Base-by-base conservation (phyloP, 1,140 invertebrate species). In the Gonatopus flavifemur region DNA sequence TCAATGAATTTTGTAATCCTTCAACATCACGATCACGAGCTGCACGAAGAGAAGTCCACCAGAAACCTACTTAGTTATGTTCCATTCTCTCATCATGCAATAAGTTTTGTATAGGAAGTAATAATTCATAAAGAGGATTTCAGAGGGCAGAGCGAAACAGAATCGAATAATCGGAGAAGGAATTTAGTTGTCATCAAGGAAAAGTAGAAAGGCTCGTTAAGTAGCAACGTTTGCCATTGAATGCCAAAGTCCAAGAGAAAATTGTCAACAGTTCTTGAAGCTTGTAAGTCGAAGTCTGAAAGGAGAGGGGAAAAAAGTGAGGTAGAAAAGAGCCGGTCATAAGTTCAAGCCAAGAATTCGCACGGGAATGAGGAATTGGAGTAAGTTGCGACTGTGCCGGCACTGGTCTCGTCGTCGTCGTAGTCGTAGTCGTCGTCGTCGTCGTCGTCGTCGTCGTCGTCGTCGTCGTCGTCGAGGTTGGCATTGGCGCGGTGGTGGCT, bases 351-450 rank as follows among this genome's bases (percentile, higher is more conserved):
- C 59, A 69, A 73, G 68, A 72, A 76, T 74, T 74, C 68, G 62
- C 67, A 61, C 58, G 67, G 72, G 73, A 73, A 72, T 70, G 69
- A 74, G 67, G 57, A 71, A 74, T 73, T 70, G 68, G 72, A 74
- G 69, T 72, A 65, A 67, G 69, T 67, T 69, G 68, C 62, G 67
- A 64, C 59, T 70, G 59, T 56, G 64, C 54, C 57, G 62, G 49
- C 61, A 64, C 49, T 57, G 50, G 40, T n/a, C n/a, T n/a, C n/a
- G n/a, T 48, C 45, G 52, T 47, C 40, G 43, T 52, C 51, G 42
- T 46, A 51, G 49, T 49, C 57, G 45, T 52, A 48, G 48, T 20
- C 38, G 55, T 16, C 39, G 52, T 49, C 48, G 59, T 58, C 55
- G 54, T 21, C n/a, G 18, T 22, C 40, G n/a, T n/a, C 31, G 15